phyloP scores from a whole-genome alignment of 1,140 invertebrate species.

The Saccostrea glomerata region DNA sequence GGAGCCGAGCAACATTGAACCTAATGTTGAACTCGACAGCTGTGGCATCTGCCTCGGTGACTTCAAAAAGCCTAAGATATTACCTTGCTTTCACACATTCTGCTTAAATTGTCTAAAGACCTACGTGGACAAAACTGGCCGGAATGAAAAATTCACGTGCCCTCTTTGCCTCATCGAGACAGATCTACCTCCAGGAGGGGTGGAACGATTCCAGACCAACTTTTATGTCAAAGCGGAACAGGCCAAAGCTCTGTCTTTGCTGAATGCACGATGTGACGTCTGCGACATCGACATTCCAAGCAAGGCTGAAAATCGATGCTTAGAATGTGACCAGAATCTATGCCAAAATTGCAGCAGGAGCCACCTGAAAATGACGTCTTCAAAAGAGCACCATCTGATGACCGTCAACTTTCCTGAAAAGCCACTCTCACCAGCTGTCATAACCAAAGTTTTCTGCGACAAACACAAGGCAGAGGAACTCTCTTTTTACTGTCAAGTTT shows the following conservation, averaged over 20 bases:
- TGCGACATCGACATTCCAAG: slow-evolving; percentile 32
- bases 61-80: slow-evolving; percentile 42
- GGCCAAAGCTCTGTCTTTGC: neutral
- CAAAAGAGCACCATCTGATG: slow-evolving; percentile 48
- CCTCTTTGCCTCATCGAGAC: slow-evolving; percentile 44
- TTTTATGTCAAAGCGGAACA: slow-evolving; percentile 47
- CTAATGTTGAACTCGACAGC: slow-evolving; percentile 25
- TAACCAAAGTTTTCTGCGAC: slow-evolving; percentile 42
- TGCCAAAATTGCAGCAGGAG: slow-evolving; percentile 41
- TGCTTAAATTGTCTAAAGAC: slow-evolving; percentile 44
- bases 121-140: slow-evolving; percentile 44
- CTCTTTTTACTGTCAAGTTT: slow-evolving; percentile 43
- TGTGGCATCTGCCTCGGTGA: slow-evolving; percentile 46
- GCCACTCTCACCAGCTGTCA: slow-evolving; percentile 19
- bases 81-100: slow-evolving; percentile 47
- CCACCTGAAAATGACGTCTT: slow-evolving; percentile 49
- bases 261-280: slow-evolving; percentile 37
- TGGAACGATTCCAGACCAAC: slow-evolving; percentile 49
- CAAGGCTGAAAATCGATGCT: slow-evolving; percentile 37
- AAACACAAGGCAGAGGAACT: slow-evolving; percentile 45
- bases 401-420: neutral
- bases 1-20: neutral
- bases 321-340: slow-evolving; percentile 49
- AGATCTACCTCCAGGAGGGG: slow-evolving; percentile 41
- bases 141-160: slow-evolving; percentile 28